phyloP scores from a whole-genome alignment of 2,113 vertebrate species.

The Rhinoptilus africanus region DNA sequence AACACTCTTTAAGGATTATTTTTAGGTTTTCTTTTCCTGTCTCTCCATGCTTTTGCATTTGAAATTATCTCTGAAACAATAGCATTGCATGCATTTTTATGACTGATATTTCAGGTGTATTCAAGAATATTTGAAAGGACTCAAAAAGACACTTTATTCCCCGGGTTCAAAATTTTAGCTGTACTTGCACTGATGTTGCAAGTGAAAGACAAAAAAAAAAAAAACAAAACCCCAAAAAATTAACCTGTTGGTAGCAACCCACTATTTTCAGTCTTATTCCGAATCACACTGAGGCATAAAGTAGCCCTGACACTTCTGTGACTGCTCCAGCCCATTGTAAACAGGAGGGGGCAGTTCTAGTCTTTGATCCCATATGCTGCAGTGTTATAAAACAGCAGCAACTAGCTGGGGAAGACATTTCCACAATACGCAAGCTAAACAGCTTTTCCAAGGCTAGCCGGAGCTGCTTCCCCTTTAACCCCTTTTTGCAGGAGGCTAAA shows the following conservation, averaged over 20 bases:
- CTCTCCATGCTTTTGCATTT: not conserved
- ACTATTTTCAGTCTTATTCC: not conserved
- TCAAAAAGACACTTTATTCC: not conserved
- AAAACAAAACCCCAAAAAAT: not conserved
- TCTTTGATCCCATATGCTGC: conserved; percentile 32
- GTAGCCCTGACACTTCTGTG: not conserved
- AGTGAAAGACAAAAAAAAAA: not conserved
- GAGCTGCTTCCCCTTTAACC: not conserved
- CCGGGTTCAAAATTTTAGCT: not conserved
- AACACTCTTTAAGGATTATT: not conserved
- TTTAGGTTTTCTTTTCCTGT: not conserved
- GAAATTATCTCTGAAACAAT: not conserved
- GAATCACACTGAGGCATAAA: not conserved
- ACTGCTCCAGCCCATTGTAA: conserved; percentile 25
- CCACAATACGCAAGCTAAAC: not conserved
- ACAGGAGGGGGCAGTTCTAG: conserved; percentile 55
- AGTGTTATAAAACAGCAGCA: conserved; percentile 33
- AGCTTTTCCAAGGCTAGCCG: not conserved
- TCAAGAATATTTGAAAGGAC: not conserved
- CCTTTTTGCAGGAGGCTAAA: not conserved
- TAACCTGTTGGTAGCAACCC: not conserved
- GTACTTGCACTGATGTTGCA: not conserved
- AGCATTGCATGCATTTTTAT: not conserved
- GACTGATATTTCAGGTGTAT: not conserved
- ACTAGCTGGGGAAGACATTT: conserved; percentile 4